Base-by-base conservation (phyloP, 1,140 invertebrate genomes). In the Drosophila parvula region DNA sequence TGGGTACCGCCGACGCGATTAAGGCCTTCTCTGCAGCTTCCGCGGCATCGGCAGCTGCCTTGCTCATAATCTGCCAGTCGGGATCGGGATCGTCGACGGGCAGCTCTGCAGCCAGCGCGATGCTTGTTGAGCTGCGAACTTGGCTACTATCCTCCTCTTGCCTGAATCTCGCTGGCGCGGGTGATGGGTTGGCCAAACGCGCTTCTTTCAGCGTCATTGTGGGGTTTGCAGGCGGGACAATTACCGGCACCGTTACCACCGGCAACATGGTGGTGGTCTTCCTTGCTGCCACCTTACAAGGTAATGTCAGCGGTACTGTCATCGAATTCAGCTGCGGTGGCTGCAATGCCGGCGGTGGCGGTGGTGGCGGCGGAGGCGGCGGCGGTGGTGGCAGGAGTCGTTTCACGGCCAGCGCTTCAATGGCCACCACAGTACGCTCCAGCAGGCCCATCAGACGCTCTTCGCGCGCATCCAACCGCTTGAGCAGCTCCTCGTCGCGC, bases 401-500 rank as follows among this genome's bases (percentile, higher is more conserved):
- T 5, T 16, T 62, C 32, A 82, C 53, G 10, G 90, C 91, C 38
- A 92, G 57, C 36, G 78, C 58, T 51, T 92, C 91, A 47, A 92
- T 89, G 28, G 91, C 91, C 51, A 90, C 55, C 27, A 92, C 91
- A 11, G 91, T 92, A 9, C 91, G 81, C 69, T 92, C 91, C 11
- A 92, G 61, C 7, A 92, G 75, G 48, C 74, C 77, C 70, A 92
- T 80, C 0, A 92, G 51, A 7, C 91, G 79, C 53, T 92, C 91
- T 55, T 92, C 91, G 0, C 91, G 89, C 8, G 90, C 91, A 69
- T 92, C 91, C 91, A 92, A 92, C 1, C 91, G 83, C 48, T 83
- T 82, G 18, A 92, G 78, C 18, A 92, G 61, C 63, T 92, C 89
- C 32, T 92, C 91, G 58, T 92, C 91, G 0, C 91, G 79, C 16